phyloP scores from a whole-genome alignment of 2,888 invertebrate genomes.

The Idaea dimidiata region DNA sequence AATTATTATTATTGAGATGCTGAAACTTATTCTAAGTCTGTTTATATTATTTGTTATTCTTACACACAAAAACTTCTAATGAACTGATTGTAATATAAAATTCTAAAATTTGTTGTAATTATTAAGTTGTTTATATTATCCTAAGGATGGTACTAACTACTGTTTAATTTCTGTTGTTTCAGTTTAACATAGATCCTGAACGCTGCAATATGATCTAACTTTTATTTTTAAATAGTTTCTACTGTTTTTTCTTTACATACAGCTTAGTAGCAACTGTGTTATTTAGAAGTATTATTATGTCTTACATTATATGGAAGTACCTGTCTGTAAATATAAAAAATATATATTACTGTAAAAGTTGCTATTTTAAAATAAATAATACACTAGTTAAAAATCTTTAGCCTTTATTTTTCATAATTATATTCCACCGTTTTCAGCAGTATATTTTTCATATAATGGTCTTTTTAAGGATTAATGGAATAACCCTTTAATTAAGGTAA shows the following conservation, averaged over 20 bases:
- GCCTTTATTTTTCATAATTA: background rate
- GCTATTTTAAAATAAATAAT: background rate
- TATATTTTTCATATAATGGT: too few species aligned
- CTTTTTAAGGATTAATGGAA: too few species aligned
- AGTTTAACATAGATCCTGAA: background rate
- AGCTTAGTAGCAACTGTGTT: background rate
- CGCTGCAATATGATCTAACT: background rate
- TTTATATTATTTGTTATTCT: too few species aligned
- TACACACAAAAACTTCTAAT: too few species aligned
- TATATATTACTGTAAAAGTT: background rate
- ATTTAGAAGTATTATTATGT: slow-evolving; percentile 5
- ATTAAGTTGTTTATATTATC: background rate
- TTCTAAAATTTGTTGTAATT: too few species aligned
- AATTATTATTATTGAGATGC: too few species aligned
- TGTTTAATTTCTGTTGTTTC: background rate
- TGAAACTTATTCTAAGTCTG: too few species aligned
- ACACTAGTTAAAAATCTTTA: background rate
- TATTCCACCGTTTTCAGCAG: too few species aligned
- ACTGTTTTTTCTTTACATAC: background rate
- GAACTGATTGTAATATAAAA: too few species aligned
- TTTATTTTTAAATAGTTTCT: slow-evolving; percentile 12
- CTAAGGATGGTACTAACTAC: background rate
- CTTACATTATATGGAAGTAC: slow-evolving; percentile 6
- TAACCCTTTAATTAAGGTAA: too few species aligned
- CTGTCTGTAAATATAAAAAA: too few species aligned